A percentile compares a stretch with the other conserved stretches of the same genome.
phyloP scores from a whole-genome alignment of 2,113 vertebrate genomes.

The Datnioides undecimradiatus region DNA sequence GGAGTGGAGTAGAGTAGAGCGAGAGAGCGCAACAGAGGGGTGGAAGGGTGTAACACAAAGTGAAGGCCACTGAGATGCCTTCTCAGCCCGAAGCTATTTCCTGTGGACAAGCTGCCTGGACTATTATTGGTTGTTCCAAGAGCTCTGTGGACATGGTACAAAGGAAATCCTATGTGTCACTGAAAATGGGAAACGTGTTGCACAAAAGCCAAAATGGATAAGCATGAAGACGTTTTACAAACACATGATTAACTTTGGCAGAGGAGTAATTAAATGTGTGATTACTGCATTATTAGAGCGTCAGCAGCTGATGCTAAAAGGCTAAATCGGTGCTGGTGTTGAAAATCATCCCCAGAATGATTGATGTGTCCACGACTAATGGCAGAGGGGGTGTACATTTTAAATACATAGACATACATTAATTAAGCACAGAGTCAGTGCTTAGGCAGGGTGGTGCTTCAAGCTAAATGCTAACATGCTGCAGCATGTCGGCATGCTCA shows the following conservation, averaged over 20 bases:
- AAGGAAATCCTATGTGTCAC: conserved; percentile 48
- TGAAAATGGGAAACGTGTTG: conserved; percentile 6
- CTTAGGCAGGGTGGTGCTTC: too few relatives aligned
- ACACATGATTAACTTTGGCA: background rate
- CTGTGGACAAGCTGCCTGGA: conserved; percentile 65
- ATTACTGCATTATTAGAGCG: background rate
- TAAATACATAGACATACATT: too few relatives aligned
- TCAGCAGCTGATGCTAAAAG: background rate
- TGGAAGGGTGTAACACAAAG: conserved; percentile 61
- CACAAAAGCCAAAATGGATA: background rate
- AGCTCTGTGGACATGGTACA: conserved; percentile 31
- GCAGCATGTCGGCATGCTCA: background rate
- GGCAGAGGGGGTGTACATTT: background rate
- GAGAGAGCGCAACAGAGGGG: conserved; percentile 14
- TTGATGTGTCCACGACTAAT: too few relatives aligned
- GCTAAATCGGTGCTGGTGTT: background rate
- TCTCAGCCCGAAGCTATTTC: conserved; percentile 71
- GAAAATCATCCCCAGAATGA: background rate
- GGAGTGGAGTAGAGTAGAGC: conserved; percentile 3
- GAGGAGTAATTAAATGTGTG: background rate
- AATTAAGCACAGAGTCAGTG: too few relatives aligned
- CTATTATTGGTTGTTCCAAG: conserved; percentile 50
- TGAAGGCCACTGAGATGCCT: conserved; percentile 67
- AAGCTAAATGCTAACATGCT: background rate
- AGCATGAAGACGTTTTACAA: background rate